Percentiles rank a stretch among this genome's conserved stretches.
Conservation (phyloP, 2,797 vertebrate genomes). For the Semotilus atromaculatus region DNA sequence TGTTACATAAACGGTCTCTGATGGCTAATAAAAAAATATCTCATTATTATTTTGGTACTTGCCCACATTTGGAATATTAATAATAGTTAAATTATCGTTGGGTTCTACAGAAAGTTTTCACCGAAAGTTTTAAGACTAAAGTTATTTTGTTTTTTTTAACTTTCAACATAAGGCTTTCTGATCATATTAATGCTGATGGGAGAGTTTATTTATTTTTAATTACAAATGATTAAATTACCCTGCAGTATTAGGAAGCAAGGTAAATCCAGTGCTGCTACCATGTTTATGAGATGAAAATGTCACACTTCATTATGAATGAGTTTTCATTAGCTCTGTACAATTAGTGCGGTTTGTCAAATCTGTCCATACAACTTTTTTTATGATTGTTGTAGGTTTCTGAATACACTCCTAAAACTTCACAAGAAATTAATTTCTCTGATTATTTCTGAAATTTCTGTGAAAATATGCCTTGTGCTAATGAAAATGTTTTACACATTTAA, state of each 20-base stretch:
- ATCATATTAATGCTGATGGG: conserved; percentile 20
- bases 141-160: conserved; percentile 8
- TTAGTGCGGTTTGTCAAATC: background rate
- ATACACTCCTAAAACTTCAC: background rate
- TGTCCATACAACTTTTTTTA: background rate
- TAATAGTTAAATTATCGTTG: background rate
- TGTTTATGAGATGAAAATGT: conserved; percentile 62
- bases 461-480: background rate
- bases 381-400: background rate
- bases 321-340: conserved; percentile 48
- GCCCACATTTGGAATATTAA: background rate
- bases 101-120: background rate
- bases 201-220: conserved; percentile 31
- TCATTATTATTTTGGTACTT: background rate
- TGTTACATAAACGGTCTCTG: conserved; percentile 13
- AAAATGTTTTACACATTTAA: conserved; percentile 33
- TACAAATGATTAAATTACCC: conserved; percentile 19
- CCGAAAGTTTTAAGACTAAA: background rate
- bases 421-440: background rate
- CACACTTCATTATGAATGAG: conserved; percentile 56
- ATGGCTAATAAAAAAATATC: background rate
- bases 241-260: conserved; percentile 17
- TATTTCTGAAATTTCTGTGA: background rate
- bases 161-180: conserved; percentile 10
- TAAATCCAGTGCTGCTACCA: conserved; percentile 16